These are phyloP conservation scores for Mellivora capensis DNA, from an alignment of 2,113 vertebrate species.

Conservation along the genomic window DNA sequence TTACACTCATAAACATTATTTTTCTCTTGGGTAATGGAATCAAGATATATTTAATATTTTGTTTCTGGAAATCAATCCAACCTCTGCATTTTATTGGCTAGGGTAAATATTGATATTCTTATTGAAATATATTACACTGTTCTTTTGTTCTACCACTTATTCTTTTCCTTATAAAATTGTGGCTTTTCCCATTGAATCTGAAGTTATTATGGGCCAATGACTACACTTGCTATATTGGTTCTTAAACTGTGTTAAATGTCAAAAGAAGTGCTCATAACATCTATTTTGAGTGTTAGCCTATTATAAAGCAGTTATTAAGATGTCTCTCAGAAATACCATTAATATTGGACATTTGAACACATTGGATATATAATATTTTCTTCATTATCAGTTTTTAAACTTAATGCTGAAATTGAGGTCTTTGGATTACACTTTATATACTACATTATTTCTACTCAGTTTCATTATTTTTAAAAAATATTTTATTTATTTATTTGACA, in stretches of 20 bases:
- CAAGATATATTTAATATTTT: neutral
- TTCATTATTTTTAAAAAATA: neutral
- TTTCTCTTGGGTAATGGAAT: neutral
- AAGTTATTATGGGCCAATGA: neutral
- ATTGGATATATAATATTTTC: neutral
- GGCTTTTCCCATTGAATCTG: neutral
- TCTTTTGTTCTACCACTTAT: neutral
- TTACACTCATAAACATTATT: neutral
- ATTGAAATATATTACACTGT: neutral
- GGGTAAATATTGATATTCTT: neutral
- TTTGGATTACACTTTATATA: neutral
- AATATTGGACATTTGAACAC: neutral
- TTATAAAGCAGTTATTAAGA: neutral
- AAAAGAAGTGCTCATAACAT: neutral
- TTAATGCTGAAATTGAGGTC: neutral
- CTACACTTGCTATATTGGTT: neutral
- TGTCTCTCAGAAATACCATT: neutral
- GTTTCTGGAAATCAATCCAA: neutral
- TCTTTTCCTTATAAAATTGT: neutral
- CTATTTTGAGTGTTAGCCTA: neutral
- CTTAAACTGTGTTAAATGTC: slow-evolving; percentile 21
- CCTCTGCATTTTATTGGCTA: neutral
- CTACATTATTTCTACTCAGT: neutral
- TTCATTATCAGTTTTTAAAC: neutral
- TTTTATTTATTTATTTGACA: too few species aligned